These are phyloP conservation scores for Metalampra italica DNA, from an alignment of 2,888 invertebrate genomes.

Conservation along the genomic window DNA sequence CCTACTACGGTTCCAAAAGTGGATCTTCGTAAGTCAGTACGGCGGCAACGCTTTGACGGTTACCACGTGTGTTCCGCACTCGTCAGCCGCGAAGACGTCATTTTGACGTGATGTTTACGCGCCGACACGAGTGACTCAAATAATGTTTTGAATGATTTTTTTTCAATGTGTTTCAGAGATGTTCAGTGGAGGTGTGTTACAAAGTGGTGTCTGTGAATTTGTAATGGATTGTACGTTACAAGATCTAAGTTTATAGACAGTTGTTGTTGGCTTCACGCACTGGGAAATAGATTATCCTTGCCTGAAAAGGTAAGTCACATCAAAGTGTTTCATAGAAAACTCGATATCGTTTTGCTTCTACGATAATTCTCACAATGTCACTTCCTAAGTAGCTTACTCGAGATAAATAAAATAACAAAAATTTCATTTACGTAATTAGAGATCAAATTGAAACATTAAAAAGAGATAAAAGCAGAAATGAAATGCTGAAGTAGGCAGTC, in stretches of 20 bases:
- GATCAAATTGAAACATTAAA: constrained; percentile 4
- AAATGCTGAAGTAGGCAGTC: constrained; percentile 10
- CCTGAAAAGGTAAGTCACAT: constrained; percentile 28
- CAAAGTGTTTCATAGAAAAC: not conserved
- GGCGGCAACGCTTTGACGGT: constrained; percentile 46
- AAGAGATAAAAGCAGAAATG: constrained; percentile 7
- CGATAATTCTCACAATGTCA: not conserved
- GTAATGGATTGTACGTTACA: not conserved
- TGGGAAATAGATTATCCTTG: constrained; percentile 15
- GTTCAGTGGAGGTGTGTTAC: constrained; percentile 11
- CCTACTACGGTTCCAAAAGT: constrained; percentile 17
- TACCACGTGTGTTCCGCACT: constrained; percentile 31
- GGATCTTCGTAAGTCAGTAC: constrained; percentile 45
- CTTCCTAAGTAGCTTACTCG: not conserved
- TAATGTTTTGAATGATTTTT: constrained; percentile 28
- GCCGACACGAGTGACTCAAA: constrained; percentile 34
- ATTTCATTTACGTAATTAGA: not conserved
- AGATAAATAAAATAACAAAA: not conserved
- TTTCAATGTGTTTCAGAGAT: constrained; percentile 43
- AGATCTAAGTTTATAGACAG: not conserved
- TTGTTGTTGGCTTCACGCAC: constrained; percentile 9
- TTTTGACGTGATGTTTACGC: constrained; percentile 42
- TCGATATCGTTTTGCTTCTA: not conserved
- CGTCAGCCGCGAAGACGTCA: constrained; percentile 9
- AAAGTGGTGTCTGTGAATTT: constrained; percentile 9